Base-by-base conservation (phyloP, 2,888 invertebrate genomes). In the Trachelus stipa region DNA sequence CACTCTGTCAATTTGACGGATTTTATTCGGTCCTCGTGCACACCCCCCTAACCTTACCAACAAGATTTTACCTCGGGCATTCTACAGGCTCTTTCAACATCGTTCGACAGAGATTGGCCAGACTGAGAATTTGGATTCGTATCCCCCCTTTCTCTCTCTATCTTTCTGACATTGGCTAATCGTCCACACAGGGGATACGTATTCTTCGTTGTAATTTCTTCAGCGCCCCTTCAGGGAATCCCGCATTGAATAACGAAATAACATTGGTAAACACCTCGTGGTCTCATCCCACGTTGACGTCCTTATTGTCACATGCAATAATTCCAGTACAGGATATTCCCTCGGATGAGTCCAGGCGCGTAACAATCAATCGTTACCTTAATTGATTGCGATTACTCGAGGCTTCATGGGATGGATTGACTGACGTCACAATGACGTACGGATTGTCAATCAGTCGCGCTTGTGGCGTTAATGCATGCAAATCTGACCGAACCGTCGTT, bases 381-480 rank as follows among this genome's bases (percentile, higher is more conserved):
- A 89, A 91, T 91, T 91, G 90, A 90, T 91, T 90, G 88, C 89
- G 86, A 89, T 87, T 90, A 79, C 76, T 69, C 68, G 78, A 74
- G 79, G 78, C 79, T 76, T 82, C 78, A 76, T 71, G 76, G 80
- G 80, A 79, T 84, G 85, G 86, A 85, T 85, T 85, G 88, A 90
- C 86, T 89, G 88, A 91, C 88, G 89, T 91, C 90, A 91, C 90
- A 91, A 91, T 91, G 90, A 90, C 88, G 86, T 84, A 87, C 87
- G 89, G 88, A 91, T 91, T 90, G 90, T 91, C 91, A 91, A 91
- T 91, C 91, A 91, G 90, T 88, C 87, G 87, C 89, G 89, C 90
- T 91, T 91, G 91, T 91, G 85, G 87, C 87, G 89, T 88, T 90
- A 88, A 91, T 91, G 87, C 88, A 90, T 91, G 91, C 90, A 91